phyloP scores from a whole-genome alignment of 1,140 invertebrate species.

The Apis cerana region DNA sequence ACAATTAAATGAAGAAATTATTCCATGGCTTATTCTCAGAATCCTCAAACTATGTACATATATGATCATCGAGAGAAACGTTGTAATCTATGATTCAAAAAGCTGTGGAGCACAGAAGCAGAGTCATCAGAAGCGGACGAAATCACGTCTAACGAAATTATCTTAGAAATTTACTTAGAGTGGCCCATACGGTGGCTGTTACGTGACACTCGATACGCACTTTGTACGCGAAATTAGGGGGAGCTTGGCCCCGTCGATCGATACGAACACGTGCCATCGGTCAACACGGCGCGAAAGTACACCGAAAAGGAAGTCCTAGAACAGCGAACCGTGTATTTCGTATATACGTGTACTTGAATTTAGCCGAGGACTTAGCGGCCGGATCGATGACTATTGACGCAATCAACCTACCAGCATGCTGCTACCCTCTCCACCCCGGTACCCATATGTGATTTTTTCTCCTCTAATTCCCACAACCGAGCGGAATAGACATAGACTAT shows the following conservation, averaged over 20 bases:
- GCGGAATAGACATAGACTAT: conserved; percentile 12
- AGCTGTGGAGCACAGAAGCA: background rate
- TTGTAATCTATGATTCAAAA: background rate
- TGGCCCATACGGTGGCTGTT: conserved; percentile 17
- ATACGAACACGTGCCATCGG: conserved; percentile 52
- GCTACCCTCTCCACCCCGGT: conserved; percentile 29
- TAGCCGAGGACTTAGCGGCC: conserved; percentile 62
- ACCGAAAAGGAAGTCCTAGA: conserved; percentile 51
- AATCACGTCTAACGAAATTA: conserved; percentile 50
- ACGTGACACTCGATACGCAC: conserved; percentile 28
- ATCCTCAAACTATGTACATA: no score
- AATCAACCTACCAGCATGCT: conserved; percentile 70
- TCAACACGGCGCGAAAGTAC: conserved; percentile 57
- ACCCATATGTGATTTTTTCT: conserved; percentile 75
- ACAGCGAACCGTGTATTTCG: conserved; percentile 25
- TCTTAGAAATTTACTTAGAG: conserved; percentile 39
- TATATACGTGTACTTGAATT: conserved; percentile 66
- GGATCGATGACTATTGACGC: conserved; percentile 66
- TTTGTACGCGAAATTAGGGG: conserved; percentile 42
- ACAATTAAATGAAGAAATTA: no score
- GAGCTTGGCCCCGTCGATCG: conserved; percentile 17
- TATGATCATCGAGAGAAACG: background rate
- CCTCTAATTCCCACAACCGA: conserved; percentile 67
- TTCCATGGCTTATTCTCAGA: no score
- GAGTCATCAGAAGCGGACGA: conserved; percentile 19